These are phyloP conservation scores for Rhagologus leucostigma DNA, from an alignment of 2,113 vertebrate genomes.

Conservation along the genomic window DNA sequence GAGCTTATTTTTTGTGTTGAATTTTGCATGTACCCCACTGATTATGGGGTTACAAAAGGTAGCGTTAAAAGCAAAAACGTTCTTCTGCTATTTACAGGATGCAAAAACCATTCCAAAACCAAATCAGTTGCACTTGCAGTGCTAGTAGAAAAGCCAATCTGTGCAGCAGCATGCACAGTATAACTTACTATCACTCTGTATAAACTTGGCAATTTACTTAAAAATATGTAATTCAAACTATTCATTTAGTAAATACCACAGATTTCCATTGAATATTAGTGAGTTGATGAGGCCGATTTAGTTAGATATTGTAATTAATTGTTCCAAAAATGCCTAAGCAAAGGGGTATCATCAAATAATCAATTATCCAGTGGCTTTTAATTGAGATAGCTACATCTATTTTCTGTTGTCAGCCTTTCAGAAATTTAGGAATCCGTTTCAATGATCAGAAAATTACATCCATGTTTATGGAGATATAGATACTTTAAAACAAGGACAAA, in stretches of 20 bases:
- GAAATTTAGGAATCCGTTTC: not conserved
- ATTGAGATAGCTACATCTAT: not conserved
- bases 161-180: not conserved
- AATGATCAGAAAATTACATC: not conserved
- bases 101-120: not conserved
- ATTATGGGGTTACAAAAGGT: not conserved
- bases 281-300: constrained; percentile 47
- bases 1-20: not conserved
- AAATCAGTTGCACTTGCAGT: not conserved
- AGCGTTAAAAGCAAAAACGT: not conserved
- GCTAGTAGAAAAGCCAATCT: not conserved
- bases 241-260: constrained; percentile 58
- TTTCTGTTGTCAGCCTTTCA: constrained; percentile 22
- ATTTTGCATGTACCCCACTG: not conserved
- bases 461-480: not conserved
- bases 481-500: not conserved
- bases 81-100: not conserved
- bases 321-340: constrained; percentile 16
- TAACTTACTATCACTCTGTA: not conserved
- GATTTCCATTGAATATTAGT: constrained; percentile 46
- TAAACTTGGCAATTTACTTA: constrained; percentile 49
- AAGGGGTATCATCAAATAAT: constrained; percentile 37
- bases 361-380: constrained; percentile 27
- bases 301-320: constrained; percentile 46
- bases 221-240: constrained; percentile 31